Percentiles rank a stretch among this genome's conserved stretches.
Conservation (phyloP, 2,797 vertebrate species). For the Amazona ochrocephala region DNA sequence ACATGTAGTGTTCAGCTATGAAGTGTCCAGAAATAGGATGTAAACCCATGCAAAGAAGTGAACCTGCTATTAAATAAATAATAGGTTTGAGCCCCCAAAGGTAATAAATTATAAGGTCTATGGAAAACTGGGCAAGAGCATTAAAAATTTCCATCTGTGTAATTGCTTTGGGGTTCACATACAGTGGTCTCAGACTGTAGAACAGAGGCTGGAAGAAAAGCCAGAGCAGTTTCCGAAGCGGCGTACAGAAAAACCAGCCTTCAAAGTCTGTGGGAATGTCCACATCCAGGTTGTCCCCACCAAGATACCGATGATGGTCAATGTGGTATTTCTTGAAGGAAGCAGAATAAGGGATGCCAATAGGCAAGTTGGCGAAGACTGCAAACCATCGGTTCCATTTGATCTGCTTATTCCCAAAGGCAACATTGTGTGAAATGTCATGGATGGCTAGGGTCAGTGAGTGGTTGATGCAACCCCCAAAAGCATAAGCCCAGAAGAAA, state of each 20-base stretch:
- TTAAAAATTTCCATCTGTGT: constrained; percentile 89
- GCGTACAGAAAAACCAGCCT: constrained; percentile 96
- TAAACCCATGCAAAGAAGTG: constrained; percentile 90
- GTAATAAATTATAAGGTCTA: constrained; percentile 82
- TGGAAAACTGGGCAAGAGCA: constrained; percentile 81
- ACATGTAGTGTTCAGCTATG: constrained; percentile 98
- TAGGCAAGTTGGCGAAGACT: constrained; percentile 93
- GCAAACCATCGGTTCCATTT: constrained; percentile 95
- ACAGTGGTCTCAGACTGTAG: constrained; percentile 88
- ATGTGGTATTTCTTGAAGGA: constrained; percentile 99
- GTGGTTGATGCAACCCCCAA: constrained; percentile 96
- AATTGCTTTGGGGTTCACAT: constrained; percentile 91
- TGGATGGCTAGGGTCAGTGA: constrained; percentile 95
- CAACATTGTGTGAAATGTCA: constrained; percentile 96
- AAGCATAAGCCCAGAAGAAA: constrained; percentile 93
- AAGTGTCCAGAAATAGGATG: constrained; percentile 98
- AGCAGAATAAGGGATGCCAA: constrained; percentile 92
- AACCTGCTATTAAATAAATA: constrained; percentile 90
- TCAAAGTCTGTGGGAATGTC: constrained; percentile 92
- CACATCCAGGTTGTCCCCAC: constrained; percentile 89
- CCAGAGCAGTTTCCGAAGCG: constrained; percentile 92
- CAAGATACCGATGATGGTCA: constrained; percentile 97
- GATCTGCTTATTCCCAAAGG: constrained; percentile 88
- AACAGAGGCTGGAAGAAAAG: constrained; percentile 91
- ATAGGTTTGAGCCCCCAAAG: constrained; percentile 91